A percentile compares a stretch with the other conserved stretches of the same genome.
Conservation (phyloP, 2,888 invertebrate species). For the Eurytoma californica region DNA sequence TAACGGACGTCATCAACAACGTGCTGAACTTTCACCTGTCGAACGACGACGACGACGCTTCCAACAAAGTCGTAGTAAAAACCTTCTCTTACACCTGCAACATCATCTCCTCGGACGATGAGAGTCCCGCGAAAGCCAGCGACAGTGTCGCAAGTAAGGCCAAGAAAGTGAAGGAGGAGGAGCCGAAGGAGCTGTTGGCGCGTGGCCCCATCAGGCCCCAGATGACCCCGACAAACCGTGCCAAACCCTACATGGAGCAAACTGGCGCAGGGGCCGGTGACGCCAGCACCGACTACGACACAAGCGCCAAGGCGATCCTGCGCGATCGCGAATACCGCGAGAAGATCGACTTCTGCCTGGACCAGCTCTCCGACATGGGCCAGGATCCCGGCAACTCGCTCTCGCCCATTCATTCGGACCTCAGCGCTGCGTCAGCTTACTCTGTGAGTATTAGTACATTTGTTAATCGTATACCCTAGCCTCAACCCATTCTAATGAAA, state of each 20-base stretch:
- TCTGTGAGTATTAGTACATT: constrained; percentile 37
- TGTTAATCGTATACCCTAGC: too few species aligned
- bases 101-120: background rate
- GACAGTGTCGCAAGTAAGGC: background rate
- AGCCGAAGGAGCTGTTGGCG: constrained; percentile 59
- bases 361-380: constrained; percentile 60
- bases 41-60: background rate
- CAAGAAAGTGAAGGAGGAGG: constrained; percentile 23
- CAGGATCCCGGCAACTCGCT: constrained; percentile 37
- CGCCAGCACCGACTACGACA: constrained; percentile 59
- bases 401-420: constrained; percentile 32
- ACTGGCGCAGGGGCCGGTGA: background rate
- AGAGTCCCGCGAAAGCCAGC: constrained; percentile 8
- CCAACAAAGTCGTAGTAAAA: too few species aligned
- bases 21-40: too few species aligned
- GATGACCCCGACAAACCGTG: constrained; percentile 7
- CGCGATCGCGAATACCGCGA: constrained; percentile 62
- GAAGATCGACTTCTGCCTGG: constrained; percentile 63
- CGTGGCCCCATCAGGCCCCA: constrained; percentile 65
- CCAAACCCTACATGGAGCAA: constrained; percentile 46
- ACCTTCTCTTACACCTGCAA: background rate
- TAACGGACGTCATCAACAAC: background rate
- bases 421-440: constrained; percentile 21
- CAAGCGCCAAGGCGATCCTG: constrained; percentile 61
- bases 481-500: too few species aligned